A percentile compares a stretch with the other conserved stretches of the same genome.
These are phyloP conservation scores for Petroica traversi DNA, from an alignment of 2,113 vertebrate genomes.

Conservation along the genomic window DNA sequence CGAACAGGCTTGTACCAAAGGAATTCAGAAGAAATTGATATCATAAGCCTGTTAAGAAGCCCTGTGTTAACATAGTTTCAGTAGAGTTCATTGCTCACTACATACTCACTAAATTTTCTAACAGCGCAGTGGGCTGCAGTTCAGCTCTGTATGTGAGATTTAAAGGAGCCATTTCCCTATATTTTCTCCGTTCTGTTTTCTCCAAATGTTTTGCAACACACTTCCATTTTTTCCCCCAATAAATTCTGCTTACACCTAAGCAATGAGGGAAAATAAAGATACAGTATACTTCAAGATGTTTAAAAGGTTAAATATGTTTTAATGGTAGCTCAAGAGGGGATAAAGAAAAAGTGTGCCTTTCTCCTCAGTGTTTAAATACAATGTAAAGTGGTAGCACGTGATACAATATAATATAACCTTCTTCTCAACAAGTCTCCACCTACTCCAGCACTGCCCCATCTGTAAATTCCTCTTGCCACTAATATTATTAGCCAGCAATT, in stretches of 20 bases:
- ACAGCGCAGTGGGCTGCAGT: background rate
- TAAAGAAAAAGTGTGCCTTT: background rate
- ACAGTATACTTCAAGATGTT: background rate
- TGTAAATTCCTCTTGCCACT: conserved; percentile 1
- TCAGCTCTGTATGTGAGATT: background rate
- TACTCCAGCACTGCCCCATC: background rate
- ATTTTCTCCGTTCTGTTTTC: background rate
- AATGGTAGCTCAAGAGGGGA: background rate
- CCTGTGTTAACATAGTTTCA: background rate
- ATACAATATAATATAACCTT: background rate
- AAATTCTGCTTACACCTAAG: background rate
- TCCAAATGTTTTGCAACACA: background rate
- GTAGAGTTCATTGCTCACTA: background rate
- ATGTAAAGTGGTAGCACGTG: background rate
- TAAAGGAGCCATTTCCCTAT: background rate
- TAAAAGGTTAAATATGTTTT: background rate
- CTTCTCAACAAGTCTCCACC: background rate
- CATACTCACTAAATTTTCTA: background rate
- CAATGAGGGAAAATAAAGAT: background rate
- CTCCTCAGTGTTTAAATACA: background rate
- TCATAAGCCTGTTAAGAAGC: background rate
- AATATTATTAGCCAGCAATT: conserved; percentile 5
- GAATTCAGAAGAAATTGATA: background rate
- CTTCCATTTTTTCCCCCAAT: accelerated
- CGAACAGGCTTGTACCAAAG: background rate